Conservation (phyloP, 2,113 vertebrate species). For the Cyphomyrus discorhynchus region DNA sequence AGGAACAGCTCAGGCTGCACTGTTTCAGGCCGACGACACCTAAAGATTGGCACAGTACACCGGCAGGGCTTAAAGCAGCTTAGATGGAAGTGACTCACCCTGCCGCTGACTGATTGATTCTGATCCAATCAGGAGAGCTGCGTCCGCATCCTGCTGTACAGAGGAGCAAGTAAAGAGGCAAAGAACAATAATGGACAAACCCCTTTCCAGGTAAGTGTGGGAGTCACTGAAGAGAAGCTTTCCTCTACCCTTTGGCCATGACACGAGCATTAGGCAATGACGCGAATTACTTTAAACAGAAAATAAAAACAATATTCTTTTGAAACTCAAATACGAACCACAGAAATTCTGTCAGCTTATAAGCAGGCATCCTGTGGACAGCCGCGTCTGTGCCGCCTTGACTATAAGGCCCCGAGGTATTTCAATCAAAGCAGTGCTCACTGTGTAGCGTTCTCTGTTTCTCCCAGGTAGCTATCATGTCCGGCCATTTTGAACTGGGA, state of each 20-base stretch:
- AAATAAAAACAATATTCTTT: neutral
- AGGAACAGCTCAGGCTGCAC: neutral
- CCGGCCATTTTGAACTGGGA: conserved; percentile 84
- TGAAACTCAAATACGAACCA: neutral
- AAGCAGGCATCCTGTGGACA: neutral
- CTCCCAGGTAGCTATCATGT: conserved; percentile 75
- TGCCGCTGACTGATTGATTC: conserved; percentile 19
- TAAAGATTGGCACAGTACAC: neutral
- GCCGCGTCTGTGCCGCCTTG: neutral
- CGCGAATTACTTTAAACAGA: neutral
- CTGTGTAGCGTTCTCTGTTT: neutral
- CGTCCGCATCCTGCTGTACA: conserved; percentile 77
- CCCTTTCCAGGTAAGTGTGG: conserved; percentile 72
- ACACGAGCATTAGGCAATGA: neutral
- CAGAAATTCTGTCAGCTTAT: neutral
- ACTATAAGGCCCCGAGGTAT: neutral
- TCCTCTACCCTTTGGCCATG: neutral
- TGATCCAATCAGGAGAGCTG: conserved; percentile 72
- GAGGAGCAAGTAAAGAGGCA: conserved; percentile 77
- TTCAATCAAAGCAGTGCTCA: neutral
- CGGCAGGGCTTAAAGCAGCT: neutral
- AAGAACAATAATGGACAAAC: conserved; percentile 87
- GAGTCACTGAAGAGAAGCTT: neutral
- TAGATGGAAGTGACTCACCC: neutral
- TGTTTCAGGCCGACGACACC: neutral